phyloP scores from a whole-genome alignment of 2,113 vertebrate species.

The Pheucticus melanocephalus region DNA sequence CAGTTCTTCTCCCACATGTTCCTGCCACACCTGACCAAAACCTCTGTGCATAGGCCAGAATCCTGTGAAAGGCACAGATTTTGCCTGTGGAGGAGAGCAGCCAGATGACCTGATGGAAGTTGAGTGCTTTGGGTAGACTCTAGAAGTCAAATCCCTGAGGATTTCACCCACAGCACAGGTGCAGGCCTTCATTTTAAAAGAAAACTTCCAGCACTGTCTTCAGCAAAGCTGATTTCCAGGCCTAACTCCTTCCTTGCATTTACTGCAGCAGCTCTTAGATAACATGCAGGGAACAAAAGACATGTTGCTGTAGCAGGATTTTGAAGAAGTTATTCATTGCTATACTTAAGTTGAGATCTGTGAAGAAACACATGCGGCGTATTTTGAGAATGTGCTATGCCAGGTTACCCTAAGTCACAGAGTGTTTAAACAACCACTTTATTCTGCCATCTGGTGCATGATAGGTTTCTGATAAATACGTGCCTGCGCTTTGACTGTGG shows the following conservation, averaged over 20 bases:
- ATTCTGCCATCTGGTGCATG: conserved; percentile 64
- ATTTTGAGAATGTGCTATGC: conserved; percentile 68
- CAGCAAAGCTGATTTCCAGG: background rate
- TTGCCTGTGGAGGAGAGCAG: background rate
- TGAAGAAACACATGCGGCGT: conserved; percentile 55
- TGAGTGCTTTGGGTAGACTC: background rate
- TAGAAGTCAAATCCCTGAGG: background rate
- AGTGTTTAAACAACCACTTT: conserved; percentile 68
- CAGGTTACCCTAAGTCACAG: conserved; percentile 62
- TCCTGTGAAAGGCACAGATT: background rate
- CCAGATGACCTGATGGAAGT: background rate
- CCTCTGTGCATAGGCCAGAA: background rate
- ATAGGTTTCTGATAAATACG: conserved; percentile 64
- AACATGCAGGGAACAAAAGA: conserved; percentile 32
- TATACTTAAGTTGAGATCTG: conserved; percentile 52
- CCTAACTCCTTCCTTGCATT: background rate
- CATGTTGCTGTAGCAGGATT: conserved; percentile 19
- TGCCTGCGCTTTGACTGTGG: conserved; percentile 39
- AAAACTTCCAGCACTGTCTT: background rate
- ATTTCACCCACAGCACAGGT: background rate
- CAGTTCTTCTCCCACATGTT: background rate
- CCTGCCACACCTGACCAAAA: background rate
- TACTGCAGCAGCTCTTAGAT: conserved; percentile 26
- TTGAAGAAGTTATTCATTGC: conserved; percentile 53
- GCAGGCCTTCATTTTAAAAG: background rate